Evolutionary conservation across 2,888 invertebrate species (phyloP), one percentile per base, ranked within the genome.

Genomic region (Amiota minor): DNA sequence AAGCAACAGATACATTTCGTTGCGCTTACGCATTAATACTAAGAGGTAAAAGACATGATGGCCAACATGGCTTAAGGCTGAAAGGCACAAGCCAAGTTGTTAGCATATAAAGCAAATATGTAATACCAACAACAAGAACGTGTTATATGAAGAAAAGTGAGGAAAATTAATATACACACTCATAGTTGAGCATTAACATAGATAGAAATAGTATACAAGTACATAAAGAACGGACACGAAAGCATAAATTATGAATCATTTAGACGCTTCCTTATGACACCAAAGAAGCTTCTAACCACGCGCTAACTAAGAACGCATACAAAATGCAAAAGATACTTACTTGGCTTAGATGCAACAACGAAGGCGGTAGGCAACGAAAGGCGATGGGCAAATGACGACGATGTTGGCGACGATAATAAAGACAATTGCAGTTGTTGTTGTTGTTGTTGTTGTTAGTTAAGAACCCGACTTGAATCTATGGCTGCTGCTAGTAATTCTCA

Each of bases 191-290:
- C 6, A 35, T 35, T 35, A 35, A 35, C 35, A 35, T 35, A 35
- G 35, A 35, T 35, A 35, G 35, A 35, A 35, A 35, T 35, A 35
- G 35, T 35, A 35, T 3, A 8, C n/a, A n/a, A 4, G 6, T 35
- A 4, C 35, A 35, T 35, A 35, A 35, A 35, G 35, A 35, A 73
- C n/a, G 45, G 62, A 77, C 76, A 80, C 67, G 75, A 76, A 78
- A 77, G 80, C 82, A 85, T 86, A 85, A 86, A 85, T 87, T 85
- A 86, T 87, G 85, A 87, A 85, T 87, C 86, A 87, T 86, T 87
- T 85, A 79, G 83, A 81, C 85, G 85, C 85, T 85, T 85, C 85
- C 85, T 85, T 85, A 87, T 86, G 87, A 86, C 85, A 84, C 85
- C 78, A 76, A 79, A 75, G 85, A 78, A 78, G 86, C 56, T 72